Evolutionary conservation across 2,797 vertebrate genomes (phyloP).

Genomic region (Alauda arvensis): DNA sequence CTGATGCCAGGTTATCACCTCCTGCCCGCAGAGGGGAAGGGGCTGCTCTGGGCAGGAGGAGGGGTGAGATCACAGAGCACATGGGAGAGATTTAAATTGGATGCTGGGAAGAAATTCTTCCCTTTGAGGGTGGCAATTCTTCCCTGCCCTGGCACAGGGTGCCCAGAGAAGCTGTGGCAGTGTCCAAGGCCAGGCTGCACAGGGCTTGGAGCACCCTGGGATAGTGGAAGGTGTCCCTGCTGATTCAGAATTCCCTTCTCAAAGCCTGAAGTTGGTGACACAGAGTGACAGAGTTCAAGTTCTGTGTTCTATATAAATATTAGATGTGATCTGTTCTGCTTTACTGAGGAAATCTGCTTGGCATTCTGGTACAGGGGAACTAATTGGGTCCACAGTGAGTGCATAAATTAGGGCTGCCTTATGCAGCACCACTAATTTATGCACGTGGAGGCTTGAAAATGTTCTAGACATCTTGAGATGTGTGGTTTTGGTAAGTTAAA

Average conservation of each 20-base stretch:
- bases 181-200: accelerated
- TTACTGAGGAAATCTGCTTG: conserved; percentile 27
- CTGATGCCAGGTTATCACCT: background rate
- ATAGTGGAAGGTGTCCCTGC: accelerated
- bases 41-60: background rate
- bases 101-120: accelerated
- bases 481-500: background rate
- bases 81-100: background rate
- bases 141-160: background rate
- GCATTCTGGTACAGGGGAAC: background rate
- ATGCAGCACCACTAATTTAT: conserved; percentile 28
- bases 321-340: conserved; percentile 11
- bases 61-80: background rate
- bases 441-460: background rate
- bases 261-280: background rate
- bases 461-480: background rate
- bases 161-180: background rate
- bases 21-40: background rate
- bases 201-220: background rate
- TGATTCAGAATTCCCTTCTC: background rate
- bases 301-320: background rate
- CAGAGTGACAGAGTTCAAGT: conserved; percentile 10
- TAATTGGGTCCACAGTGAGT: conserved; percentile 25
- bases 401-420: conserved; percentile 32
- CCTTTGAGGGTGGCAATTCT: background rate